These are phyloP conservation scores for Monopterus albus DNA, from an alignment of 2,113 vertebrate genomes.

Conservation along the genomic window DNA sequence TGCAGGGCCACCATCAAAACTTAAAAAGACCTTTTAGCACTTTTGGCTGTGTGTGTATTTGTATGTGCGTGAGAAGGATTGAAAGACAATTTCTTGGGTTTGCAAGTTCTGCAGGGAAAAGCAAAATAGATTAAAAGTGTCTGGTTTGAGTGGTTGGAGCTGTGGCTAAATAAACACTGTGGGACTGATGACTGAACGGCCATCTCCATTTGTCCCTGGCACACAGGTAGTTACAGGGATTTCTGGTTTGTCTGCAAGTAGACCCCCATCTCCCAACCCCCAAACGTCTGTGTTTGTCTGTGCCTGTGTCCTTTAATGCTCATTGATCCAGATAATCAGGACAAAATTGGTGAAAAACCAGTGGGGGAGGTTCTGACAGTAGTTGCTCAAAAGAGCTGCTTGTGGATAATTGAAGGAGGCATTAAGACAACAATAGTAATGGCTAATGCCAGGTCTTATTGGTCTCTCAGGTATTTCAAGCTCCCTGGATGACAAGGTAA, in stretches of 20 bases:
- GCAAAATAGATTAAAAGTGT: conserved; percentile 68
- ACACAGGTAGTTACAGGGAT: conserved; percentile 68
- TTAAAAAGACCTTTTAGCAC: not conserved
- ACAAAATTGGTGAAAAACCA: conserved; percentile 63
- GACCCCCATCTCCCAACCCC: conserved; percentile 37
- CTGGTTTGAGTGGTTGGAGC: conserved; percentile 63
- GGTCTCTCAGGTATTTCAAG: conserved; percentile 55
- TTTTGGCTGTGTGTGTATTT: not conserved
- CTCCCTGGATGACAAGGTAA: conserved; percentile 55
- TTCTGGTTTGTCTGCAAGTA: conserved; percentile 66
- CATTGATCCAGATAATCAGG: conserved; percentile 78
- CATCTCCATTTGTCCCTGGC: conserved; percentile 64
- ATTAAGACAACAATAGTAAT: conserved; percentile 71
- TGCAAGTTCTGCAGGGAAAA: conserved; percentile 21
- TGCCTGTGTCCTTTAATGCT: conserved; percentile 68
- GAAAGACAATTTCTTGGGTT: conserved; percentile 34
- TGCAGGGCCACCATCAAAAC: no score
- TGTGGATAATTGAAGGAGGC: conserved; percentile 75
- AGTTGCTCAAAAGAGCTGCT: conserved; percentile 65
- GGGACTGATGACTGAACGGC: conserved; percentile 59
- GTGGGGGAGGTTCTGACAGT: conserved; percentile 61
- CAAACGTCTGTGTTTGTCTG: conserved; percentile 64
- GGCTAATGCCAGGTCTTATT: conserved; percentile 56
- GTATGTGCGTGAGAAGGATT: not conserved
- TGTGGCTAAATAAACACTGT: conserved; percentile 73